A percentile compares a stretch with the other conserved stretches of the same genome.
Evolutionary conservation across 2,797 vertebrate genomes (phyloP).

Genomic region (Notoglanidium macrostoma): DNA sequence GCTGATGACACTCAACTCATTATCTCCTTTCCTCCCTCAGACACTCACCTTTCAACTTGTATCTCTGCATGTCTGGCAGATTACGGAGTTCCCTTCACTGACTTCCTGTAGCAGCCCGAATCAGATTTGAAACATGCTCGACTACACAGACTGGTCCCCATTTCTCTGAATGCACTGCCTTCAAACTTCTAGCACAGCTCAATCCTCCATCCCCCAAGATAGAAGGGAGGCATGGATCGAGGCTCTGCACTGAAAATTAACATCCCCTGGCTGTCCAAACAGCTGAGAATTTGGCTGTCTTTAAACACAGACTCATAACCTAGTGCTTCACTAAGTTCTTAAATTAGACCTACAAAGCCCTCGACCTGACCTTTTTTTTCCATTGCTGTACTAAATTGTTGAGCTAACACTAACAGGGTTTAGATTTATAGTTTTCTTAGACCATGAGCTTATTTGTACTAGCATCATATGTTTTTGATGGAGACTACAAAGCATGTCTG

Average conservation of each 20-base stretch:
- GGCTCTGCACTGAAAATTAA: background rate
- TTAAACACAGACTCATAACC: background rate
- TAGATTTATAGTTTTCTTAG: background rate
- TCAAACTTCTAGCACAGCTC: background rate
- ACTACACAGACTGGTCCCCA: background rate
- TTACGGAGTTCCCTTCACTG: background rate
- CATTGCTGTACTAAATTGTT: background rate
- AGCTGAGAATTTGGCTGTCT: background rate
- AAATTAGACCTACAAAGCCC: background rate
- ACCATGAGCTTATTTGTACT: background rate
- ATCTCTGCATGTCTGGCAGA: conserved; percentile 4
- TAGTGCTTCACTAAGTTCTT: background rate
- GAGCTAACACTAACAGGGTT: background rate
- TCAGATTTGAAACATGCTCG: conserved; percentile 21
- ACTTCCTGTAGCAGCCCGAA: background rate
- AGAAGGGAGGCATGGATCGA: background rate
- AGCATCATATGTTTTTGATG: background rate
- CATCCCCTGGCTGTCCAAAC: background rate
- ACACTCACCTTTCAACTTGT: background rate
- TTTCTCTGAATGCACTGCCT: background rate
- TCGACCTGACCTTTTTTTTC: background rate
- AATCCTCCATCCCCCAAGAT: background rate
- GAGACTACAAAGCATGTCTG: background rate
- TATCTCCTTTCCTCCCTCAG: conserved; percentile 7
- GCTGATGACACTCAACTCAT: conserved; percentile 14